Percentiles rank a stretch among this genome's conserved stretches.
Evolutionary conservation across 2,113 vertebrate genomes (phyloP).

Genomic region (Australoheros scitulus): DNA sequence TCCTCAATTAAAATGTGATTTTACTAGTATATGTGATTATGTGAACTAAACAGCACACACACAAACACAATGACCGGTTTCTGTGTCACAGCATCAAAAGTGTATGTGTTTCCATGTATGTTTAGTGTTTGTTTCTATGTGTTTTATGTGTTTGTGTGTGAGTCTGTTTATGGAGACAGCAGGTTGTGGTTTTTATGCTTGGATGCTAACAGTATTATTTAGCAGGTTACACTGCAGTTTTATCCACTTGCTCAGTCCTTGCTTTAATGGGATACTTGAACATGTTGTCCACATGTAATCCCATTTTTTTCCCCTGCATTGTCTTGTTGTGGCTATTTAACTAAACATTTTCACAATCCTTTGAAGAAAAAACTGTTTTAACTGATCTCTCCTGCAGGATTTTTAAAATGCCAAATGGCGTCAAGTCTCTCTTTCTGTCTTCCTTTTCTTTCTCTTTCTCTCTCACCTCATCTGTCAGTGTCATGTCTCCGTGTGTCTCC

Average conservation of each 20-base stretch:
- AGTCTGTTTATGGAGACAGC: conserved; percentile 40
- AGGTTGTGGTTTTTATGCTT: conserved; percentile 41
- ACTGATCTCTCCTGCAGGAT: conserved; percentile 57
- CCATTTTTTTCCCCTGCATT: background rate
- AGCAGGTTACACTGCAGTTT: conserved; percentile 13
- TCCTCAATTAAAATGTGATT: background rate
- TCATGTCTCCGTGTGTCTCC: conserved; percentile 62
- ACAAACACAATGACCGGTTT: background rate
- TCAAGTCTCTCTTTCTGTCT: conserved; percentile 37
- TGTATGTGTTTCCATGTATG: conserved; percentile 20
- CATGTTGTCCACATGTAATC: conserved; percentile 2
- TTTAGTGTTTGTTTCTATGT: conserved; percentile 25
- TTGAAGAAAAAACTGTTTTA: conserved; percentile 20
- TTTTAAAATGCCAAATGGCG: conserved; percentile 25
- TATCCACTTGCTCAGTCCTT: background rate
- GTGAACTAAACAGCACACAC: background rate
- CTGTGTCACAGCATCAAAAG: conserved; percentile 3
- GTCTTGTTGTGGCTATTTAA: background rate
- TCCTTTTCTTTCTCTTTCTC: conserved; percentile 23
- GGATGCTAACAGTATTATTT: conserved; percentile 1
- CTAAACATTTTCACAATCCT: background rate
- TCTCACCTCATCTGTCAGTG: conserved; percentile 67
- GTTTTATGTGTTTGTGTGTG: conserved; percentile 17
- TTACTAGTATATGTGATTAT: background rate
- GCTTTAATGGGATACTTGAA: conserved; percentile 24